Evolutionary conservation across 2,113 vertebrate species (phyloP).

Genomic region (Ictalurus punctatus): DNA sequence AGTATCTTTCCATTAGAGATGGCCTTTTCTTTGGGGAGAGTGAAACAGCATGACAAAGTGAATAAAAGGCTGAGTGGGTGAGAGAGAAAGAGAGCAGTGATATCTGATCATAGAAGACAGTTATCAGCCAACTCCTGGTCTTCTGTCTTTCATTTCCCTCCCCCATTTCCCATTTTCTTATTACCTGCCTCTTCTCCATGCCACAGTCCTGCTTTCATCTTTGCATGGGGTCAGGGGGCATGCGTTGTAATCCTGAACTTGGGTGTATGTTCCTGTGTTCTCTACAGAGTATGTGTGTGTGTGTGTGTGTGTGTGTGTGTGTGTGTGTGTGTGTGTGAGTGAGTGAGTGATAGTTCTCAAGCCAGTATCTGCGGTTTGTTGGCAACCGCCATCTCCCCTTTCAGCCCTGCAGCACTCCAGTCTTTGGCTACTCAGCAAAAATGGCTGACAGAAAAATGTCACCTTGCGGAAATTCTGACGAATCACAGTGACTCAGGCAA

Average conservation of each 20-base stretch:
- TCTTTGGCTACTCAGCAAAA: slow-evolving; percentile 46
- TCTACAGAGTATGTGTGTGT: background rate
- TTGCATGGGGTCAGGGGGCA: slow-evolving; percentile 49
- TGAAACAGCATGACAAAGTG: background rate
- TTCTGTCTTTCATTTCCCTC: background rate
- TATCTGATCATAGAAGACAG: slow-evolving; percentile 45
- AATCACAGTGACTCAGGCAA: slow-evolving; percentile 26
- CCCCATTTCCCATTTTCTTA: slow-evolving; percentile 21
- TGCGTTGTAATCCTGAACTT: slow-evolving; percentile 32
- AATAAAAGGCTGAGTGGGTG: background rate
- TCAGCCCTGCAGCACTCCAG: background rate
- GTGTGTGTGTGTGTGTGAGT: background rate
- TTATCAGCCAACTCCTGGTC: background rate
- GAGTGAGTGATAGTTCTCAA: background rate
- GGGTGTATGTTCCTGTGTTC: background rate
- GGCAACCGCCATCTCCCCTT: background rate
- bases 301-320: slow-evolving; percentile 8
- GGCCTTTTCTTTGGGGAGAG: background rate
- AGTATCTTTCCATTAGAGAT: background rate
- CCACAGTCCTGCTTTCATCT: slow-evolving; percentile 48
- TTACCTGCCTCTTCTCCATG: slow-evolving; percentile 29
- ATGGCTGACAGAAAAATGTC: slow-evolving; percentile 26
- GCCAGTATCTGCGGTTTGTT: slow-evolving; percentile 10
- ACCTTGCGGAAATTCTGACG: slow-evolving; percentile 33
- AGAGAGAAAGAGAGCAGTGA: slow-evolving; percentile 31